Percentiles rank a stretch among this genome's conserved stretches.
phyloP scores from a whole-genome alignment of 2,888 invertebrate genomes.

The Arenicola marina region DNA sequence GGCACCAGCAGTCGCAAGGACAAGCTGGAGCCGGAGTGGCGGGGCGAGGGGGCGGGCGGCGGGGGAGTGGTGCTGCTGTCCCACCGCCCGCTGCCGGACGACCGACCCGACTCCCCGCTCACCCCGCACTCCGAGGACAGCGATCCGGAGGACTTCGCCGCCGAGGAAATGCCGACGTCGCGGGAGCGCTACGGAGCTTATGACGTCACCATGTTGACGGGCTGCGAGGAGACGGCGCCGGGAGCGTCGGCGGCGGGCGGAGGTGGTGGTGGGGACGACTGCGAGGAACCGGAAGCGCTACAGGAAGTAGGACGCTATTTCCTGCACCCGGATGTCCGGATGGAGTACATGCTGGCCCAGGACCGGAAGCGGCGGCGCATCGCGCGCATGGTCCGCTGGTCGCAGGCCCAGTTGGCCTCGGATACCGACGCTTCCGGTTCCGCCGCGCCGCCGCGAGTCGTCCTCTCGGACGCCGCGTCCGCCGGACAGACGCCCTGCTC shows the following conservation, averaged over 20 bases:
- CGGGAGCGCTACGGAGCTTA: conserved; percentile 21
- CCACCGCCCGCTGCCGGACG: conserved; percentile 2
- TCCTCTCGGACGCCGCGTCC: not conserved
- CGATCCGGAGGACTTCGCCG: conserved; percentile 8
- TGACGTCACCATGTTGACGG: conserved; percentile 24
- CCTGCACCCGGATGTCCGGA: conserved; percentile 27
- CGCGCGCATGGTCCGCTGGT: conserved; percentile 42
- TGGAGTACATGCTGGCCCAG: conserved; percentile 22
- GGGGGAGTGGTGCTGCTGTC: conserved; percentile 16
- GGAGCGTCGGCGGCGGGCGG: no score
- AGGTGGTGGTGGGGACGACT: not conserved
- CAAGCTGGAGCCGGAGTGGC: no score
- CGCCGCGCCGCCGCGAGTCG: no score
- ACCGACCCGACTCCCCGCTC: no score
- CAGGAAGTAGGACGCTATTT: conserved; percentile 10
- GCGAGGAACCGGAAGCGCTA: not conserved
- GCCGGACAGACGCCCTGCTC: not conserved
- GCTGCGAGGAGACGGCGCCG: not conserved
- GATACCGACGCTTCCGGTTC: not conserved
- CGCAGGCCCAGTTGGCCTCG: not conserved
- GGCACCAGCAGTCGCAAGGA: not conserved
- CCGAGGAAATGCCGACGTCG: not conserved
- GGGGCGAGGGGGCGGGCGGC: not conserved
- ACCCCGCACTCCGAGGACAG: conserved; percentile 14
- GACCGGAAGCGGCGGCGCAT: conserved; percentile 16